Base-by-base conservation (phyloP, 1,140 invertebrate species). In the Lordiphosa mommai region DNA sequence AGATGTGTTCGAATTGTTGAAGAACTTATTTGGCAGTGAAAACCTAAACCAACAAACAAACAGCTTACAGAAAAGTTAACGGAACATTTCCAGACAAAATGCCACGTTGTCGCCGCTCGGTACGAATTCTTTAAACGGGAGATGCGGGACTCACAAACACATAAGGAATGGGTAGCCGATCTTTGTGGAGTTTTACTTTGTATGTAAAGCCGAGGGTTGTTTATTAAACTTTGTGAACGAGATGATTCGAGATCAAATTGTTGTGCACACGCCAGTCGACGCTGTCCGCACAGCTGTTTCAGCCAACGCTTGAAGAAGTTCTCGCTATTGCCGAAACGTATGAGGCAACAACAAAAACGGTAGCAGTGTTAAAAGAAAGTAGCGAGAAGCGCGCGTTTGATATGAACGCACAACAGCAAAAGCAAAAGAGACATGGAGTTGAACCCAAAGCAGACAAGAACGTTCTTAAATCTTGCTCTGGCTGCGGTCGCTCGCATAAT, bases 91-190 rank as follows among this genome's bases (percentile, higher is more conserved):
- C 20, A 20, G 30, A 27, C 16, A 1, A 44, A 43, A n/a, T 16
- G 13, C 8, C 51, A 56, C 6, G 20, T 56, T 30, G 33, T 53
- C 10, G 38, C 53, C 2, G 40, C 40, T n/a, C 48, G 43, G 0
- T 58, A 52, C 27, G 20, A 64, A 29, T 52, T 58, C 30, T 52
- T 51, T 13, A 51, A 46, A 13, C 20, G 48, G 4, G 10, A 58
- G 23, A 65, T 48, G 61, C 41, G 17, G n/a, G n/a, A 37, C 20
- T 43, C 8, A 10, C 48, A 58, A 14, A 43, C 61, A 48, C 55
- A 65, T 17, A 58, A 29, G 52, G 53, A 65, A 13, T 65, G 49
- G 48, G 34, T 58, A n/a, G 55, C 60, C 41, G 37, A 55, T 38
- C n/a, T 61, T 2, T 37, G 60, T 30, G 61, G 52, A 12, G 23